Conservation (phyloP, 2,113 vertebrate genomes). For the Hydrochoerus hydrochaeris region DNA sequence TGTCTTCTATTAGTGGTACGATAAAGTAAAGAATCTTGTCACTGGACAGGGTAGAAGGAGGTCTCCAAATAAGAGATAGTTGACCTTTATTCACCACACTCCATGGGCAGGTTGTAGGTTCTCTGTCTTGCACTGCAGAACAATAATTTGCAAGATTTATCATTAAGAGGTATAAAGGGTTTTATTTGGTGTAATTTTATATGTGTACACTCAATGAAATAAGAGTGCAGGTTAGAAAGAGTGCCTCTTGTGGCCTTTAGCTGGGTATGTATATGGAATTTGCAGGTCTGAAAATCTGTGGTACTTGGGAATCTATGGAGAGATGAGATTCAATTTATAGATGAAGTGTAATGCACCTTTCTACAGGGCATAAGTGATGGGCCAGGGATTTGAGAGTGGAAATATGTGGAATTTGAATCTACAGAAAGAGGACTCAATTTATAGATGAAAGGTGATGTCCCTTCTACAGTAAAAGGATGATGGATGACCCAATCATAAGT, state of each 20-base stretch:
- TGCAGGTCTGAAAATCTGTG: background rate
- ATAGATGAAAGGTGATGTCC: background rate
- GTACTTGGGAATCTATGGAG: background rate
- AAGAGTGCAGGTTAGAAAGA: background rate
- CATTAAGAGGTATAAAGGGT: background rate
- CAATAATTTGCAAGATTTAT: background rate
- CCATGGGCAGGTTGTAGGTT: background rate
- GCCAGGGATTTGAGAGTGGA: background rate
- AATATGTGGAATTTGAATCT: background rate
- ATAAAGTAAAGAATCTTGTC: background rate
- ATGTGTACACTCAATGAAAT: background rate
- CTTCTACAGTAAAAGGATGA: background rate
- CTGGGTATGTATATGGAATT: background rate
- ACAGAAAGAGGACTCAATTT: background rate
- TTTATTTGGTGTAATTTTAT: background rate
- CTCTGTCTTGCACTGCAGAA: background rate
- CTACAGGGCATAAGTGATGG: background rate
- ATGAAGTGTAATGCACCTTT: background rate
- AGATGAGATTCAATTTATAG: background rate
- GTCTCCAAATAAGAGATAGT: background rate
- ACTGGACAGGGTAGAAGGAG: background rate
- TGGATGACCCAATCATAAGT: background rate
- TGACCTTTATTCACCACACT: background rate
- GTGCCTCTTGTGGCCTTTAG: background rate
- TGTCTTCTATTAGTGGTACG: conserved; percentile 32